Base-by-base conservation (phyloP, 1,140 invertebrate species). In the Radopholus similis region DNA sequence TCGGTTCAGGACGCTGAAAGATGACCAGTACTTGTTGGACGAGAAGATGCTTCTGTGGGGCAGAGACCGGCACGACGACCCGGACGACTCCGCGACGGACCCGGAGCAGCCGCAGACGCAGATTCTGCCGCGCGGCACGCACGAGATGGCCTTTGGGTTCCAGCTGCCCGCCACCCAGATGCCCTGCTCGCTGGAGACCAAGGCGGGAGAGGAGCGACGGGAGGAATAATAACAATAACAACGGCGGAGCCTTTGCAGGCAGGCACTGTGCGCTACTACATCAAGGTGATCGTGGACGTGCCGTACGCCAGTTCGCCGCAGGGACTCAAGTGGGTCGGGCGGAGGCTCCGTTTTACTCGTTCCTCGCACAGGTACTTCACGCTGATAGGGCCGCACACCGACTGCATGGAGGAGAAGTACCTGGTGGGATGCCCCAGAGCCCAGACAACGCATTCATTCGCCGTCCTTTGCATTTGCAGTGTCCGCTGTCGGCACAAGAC, bases 381-480 rank as follows among this genome's bases (percentile, higher is more conserved):
- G 1, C 86, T 91, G 37, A 90, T 91, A 73, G 90, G 90, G 18
- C 90, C 90, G 13, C 89, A 90, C 76, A 90, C 90, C 74, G 90
- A 91, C 82, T 91, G 90, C 78, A 90, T 90, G 89, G 90, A 91
- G 66, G 89, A 91, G 77, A 88, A 90, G 82, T 90, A 90, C 82
- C 84, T 91, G 85, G 90, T 90, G 84, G 86, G 21, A 32, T 68
- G n/a, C 18, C 30, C 23, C 51, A 64, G 18, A 23, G 26, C 8
- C 8, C 21, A 64, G 34, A 64, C 18, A 18, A 6, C 30, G 13
- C n/a, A 42, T 11, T 13, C 1, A 51, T 51, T 23, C 23, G 2
- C 23, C 23, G n/a, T 18, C 2, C 26, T 56, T 70, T 64, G 5
- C 56, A 62, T 71, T 62, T 71, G 66, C 47, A 40, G 81, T 83